Evolutionary conservation across 1,140 invertebrate species (phyloP).

Genomic region (Heliconius himera): DNA sequence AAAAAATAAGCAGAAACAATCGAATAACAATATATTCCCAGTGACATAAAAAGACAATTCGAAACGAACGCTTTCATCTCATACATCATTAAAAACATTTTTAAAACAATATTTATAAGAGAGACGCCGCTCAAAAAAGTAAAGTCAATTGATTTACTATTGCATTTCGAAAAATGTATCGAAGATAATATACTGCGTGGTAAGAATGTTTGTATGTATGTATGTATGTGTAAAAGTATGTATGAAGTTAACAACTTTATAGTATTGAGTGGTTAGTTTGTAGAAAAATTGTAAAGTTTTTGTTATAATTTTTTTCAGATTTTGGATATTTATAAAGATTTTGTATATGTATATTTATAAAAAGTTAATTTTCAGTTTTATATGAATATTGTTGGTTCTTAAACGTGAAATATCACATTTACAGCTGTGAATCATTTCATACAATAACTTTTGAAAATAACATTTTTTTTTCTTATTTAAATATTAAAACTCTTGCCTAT

Average conservation of each 20-base stretch:
- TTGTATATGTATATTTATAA: not conserved
- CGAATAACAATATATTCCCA: constrained; percentile 11
- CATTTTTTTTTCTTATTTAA: no score
- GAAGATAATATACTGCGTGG: not conserved
- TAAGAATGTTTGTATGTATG: not conserved
- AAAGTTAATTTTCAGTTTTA: no score
- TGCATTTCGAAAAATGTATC: constrained; percentile 42
- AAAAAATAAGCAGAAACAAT: not conserved
- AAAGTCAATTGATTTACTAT: constrained; percentile 68
- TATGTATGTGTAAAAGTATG: not conserved
- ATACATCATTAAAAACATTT: constrained; percentile 65
- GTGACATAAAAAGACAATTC: constrained; percentile 20
- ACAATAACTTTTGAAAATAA: no score
- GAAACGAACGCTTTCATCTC: constrained; percentile 23
- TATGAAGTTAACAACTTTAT: not conserved
- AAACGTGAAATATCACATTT: no score
- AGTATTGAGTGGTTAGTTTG: not conserved
- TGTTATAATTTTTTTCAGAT: not conserved
- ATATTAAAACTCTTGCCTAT: not conserved
- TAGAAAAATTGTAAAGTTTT: no score
- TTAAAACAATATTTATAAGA: constrained; percentile 62
- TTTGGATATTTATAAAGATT: not conserved
- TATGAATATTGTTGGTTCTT: no score
- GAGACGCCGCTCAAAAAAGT: constrained; percentile 52
- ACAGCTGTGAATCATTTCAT: no score